phyloP scores from a whole-genome alignment of 2,888 invertebrate genomes.

The Chloroclysta siterata region DNA sequence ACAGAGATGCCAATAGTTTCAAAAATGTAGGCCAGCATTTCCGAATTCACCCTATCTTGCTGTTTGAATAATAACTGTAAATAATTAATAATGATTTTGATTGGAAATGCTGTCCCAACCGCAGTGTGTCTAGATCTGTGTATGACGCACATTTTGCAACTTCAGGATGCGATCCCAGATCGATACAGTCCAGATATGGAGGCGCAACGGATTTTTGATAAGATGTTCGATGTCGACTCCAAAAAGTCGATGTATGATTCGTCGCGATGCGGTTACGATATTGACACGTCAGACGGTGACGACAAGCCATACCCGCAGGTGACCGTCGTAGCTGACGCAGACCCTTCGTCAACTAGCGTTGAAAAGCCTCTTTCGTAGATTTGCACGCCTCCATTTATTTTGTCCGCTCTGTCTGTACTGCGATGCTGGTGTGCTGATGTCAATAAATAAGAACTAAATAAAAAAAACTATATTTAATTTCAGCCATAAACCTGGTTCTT shows the following conservation, averaged over 20 bases:
- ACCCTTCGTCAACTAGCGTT: slow-evolving; percentile 65
- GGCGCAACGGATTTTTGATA: slow-evolving; percentile 84
- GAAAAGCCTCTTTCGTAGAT: slow-evolving; percentile 74
- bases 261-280: slow-evolving; percentile 81
- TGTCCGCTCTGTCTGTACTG: slow-evolving; percentile 68
- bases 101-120: slow-evolving; percentile 24
- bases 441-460: slow-evolving; percentile 49
- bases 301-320: slow-evolving; percentile 82
- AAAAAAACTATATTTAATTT: not conserved
- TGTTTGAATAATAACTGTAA: not conserved
- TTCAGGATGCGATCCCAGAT: slow-evolving; percentile 82
- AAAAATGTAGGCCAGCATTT: slow-evolving; percentile 33
- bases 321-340: slow-evolving; percentile 77
- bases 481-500: not conserved
- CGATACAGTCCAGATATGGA: slow-evolving; percentile 85
- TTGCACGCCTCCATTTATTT: slow-evolving; percentile 81
- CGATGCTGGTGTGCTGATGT: slow-evolving; percentile 57
- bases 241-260: slow-evolving; percentile 79
- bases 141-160: slow-evolving; percentile 76
- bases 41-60: slow-evolving; percentile 6
- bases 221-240: slow-evolving; percentile 84
- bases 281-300: slow-evolving; percentile 81
- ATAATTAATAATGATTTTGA: not conserved
- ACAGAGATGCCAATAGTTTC: slow-evolving; percentile 45
- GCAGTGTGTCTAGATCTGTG: slow-evolving; percentile 39